These are phyloP conservation scores for Panopea generosa DNA, from an alignment of 2,888 invertebrate genomes.

Conservation along the genomic window DNA sequence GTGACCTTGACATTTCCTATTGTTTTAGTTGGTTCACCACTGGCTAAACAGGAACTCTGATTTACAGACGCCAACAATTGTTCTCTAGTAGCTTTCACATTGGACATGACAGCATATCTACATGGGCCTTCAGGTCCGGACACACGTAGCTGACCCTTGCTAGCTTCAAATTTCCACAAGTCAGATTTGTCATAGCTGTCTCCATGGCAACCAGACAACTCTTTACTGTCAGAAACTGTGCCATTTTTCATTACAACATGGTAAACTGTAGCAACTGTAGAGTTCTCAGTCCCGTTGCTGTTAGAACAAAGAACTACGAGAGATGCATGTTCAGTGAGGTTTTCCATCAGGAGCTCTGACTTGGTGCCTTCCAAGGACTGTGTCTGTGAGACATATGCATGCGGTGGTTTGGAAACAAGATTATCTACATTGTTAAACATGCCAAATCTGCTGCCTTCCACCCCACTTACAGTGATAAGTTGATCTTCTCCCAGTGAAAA, in stretches of 20 bases:
- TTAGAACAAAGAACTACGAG: constrained; percentile 73
- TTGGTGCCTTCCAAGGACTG: constrained; percentile 62
- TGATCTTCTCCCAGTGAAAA: constrained; percentile 51
- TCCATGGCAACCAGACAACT: constrained; percentile 57
- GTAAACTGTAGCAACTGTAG: constrained; percentile 70
- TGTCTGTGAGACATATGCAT: constrained; percentile 56
- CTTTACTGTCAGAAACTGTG: constrained; percentile 15
- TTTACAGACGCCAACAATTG: constrained; percentile 22
- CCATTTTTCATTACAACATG: constrained; percentile 45
- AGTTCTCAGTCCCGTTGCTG: constrained; percentile 69
- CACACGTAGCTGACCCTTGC: constrained; percentile 46
- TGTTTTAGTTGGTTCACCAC: constrained; percentile 60
- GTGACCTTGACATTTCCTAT: constrained; percentile 56
- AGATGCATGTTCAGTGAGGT: constrained; percentile 41
- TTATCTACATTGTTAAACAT: constrained; percentile 70
- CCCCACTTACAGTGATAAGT: constrained; percentile 54
- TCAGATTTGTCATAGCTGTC: constrained; percentile 56
- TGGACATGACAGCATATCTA: constrained; percentile 70
- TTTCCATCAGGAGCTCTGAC: constrained; percentile 37
- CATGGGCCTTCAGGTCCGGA: constrained; percentile 74
- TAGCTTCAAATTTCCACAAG: constrained; percentile 69
- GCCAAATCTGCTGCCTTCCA: constrained; percentile 55
- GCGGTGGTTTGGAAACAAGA: constrained; percentile 6
- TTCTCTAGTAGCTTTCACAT: constrained; percentile 33
- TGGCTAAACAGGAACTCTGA: constrained; percentile 61